A percentile compares a stretch with the other conserved stretches of the same genome.
phyloP scores from a whole-genome alignment of 2,113 vertebrate species.

The Xiphophorus couchianus region DNA sequence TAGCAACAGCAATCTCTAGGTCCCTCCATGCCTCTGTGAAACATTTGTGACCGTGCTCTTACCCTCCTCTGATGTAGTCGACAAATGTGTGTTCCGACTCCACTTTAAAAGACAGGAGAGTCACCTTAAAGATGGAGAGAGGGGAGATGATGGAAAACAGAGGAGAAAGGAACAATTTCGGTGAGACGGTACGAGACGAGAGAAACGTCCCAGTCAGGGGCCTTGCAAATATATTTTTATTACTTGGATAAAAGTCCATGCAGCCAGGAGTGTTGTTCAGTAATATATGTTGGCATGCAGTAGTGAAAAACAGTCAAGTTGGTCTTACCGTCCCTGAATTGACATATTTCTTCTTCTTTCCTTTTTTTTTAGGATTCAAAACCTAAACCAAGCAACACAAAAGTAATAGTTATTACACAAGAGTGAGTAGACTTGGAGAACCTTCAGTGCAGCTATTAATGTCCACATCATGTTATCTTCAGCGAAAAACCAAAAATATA shows the following conservation, averaged over 20 bases:
- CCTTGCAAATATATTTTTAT: background rate
- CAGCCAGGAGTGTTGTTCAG: background rate
- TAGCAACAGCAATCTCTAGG: background rate
- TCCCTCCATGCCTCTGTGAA: background rate
- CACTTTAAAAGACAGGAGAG: slow-evolving; percentile 91
- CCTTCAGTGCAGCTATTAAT: background rate
- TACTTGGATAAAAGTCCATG: background rate
- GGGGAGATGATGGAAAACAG: background rate
- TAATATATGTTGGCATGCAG: background rate
- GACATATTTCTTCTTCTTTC: slow-evolving; percentile 97
- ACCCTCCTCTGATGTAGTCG: slow-evolving; percentile 96
- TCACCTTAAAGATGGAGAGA: slow-evolving; percentile 81
- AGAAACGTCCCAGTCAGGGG: background rate
- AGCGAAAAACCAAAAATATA: no score
- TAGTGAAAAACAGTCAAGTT: background rate
- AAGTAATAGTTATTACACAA: slow-evolving; percentile 1
- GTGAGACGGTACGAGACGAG: background rate
- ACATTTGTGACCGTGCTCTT: slow-evolving; percentile 59
- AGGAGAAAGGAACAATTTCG: background rate
- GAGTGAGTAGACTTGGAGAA: background rate
- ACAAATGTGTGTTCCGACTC: slow-evolving; percentile 94
- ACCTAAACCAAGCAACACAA: slow-evolving; percentile 77
- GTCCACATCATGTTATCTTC: background rate
- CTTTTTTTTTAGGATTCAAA: slow-evolving; percentile 95
- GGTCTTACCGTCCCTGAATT: slow-evolving; percentile 93